phyloP scores from a whole-genome alignment of 2,888 invertebrate species.

The Calliopum simillimum region DNA sequence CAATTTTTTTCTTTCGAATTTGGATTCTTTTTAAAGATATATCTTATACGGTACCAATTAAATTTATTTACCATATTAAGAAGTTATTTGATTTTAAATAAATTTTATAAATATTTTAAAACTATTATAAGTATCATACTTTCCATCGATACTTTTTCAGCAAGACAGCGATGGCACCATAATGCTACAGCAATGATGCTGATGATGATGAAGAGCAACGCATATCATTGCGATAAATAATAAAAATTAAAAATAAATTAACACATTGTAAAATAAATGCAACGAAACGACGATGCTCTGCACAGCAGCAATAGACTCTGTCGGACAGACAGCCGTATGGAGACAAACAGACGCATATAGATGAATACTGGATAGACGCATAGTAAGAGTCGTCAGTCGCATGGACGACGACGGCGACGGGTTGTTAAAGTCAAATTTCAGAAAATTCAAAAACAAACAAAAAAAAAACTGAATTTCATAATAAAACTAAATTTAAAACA shows the following conservation, averaged over 20 bases:
- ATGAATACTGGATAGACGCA: no score
- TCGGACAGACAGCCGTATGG: not conserved
- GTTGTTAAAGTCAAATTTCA: not conserved
- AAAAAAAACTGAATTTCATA: not conserved
- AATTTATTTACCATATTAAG: no score
- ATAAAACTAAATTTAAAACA: not conserved
- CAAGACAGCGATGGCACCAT: not conserved
- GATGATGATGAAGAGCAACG: slow-evolving; percentile 20
- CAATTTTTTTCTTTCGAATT: no score
- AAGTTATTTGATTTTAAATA: no score
- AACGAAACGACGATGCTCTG: not conserved
- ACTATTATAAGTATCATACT: no score
- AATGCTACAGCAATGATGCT: slow-evolving; percentile 29
- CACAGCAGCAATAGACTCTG: not conserved
- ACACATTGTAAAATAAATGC: slow-evolving; percentile 57
- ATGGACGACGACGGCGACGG: not conserved
- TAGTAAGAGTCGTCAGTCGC: no score
- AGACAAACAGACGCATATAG: not conserved
- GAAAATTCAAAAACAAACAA: no score
- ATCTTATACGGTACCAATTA: no score
- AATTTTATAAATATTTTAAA: no score
- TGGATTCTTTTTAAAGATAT: no score
- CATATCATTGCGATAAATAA: slow-evolving; percentile 53
- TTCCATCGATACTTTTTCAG: no score
- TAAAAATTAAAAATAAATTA: slow-evolving; percentile 64